Percentiles rank a stretch among this genome's conserved stretches.
phyloP scores from a whole-genome alignment of 2,797 vertebrate species.

The Chloroceryle inda region DNA sequence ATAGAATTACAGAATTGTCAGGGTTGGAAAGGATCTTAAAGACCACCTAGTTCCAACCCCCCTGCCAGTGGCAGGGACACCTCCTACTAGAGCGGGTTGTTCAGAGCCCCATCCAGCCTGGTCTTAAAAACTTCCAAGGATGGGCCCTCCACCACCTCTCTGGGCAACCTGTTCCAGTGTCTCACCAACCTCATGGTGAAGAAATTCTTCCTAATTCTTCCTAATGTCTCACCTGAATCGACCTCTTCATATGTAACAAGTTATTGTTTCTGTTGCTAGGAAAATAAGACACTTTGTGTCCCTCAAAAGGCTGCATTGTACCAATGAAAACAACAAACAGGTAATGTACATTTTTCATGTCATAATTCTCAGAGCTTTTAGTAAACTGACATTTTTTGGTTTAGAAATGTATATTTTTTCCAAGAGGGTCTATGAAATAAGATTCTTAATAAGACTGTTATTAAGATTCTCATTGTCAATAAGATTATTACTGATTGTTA shows the following conservation, averaged over 20 bases:
- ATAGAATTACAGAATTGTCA: too few species aligned
- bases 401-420: neutral
- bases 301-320: conserved; percentile 90
- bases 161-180: too few species aligned
- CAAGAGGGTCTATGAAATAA: neutral
- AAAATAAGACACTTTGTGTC: conserved; percentile 96
- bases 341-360: conserved; percentile 73
- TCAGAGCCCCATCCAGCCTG: too few species aligned
- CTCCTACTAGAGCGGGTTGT: too few species aligned
- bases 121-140: too few species aligned
- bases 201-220: too few species aligned
- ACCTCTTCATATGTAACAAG: conserved; percentile 52
- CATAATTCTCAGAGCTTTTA: neutral
- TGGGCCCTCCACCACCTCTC: too few species aligned
- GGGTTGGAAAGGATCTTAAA: too few species aligned
- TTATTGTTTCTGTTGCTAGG: conserved; percentile 83
- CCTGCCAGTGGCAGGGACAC: too few species aligned
- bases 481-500: neutral
- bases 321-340: conserved; percentile 91
- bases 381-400: neutral
- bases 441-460: neutral
- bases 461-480: neutral
- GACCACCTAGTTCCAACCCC: too few species aligned
- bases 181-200: too few species aligned
- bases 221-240: too few species aligned